Evolutionary conservation across 2,888 invertebrate genomes (phyloP), one percentile per base, ranked within the genome.

Genomic region (Hyposoter didymator): DNA sequence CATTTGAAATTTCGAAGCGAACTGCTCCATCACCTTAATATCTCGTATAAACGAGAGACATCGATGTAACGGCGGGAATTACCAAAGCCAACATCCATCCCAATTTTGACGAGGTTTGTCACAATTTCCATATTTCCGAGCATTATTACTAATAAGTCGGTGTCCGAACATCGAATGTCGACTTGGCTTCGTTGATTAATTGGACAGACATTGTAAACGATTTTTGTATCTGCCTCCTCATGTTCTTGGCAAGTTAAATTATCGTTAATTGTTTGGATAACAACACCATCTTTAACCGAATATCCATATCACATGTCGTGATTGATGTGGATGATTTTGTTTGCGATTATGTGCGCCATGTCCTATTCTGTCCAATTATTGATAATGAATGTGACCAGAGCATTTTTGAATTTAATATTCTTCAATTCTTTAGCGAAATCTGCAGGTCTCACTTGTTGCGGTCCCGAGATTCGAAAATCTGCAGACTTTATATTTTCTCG

Each of bases 221-320:
- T 88, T 79, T 86, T 88, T 7, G 87, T 87, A 62, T 89, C 89
- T 12, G 89, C 89, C 78, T 90, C 88, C 76, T 88, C 87, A 49
- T 90, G 89, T 14, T 59, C 78, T 66, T 64, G 78, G 64, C 85
- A 88, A 1, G 43, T 67, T 17, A 84, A 43, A 67, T 81, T 45
- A 22, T 82, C 45, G 2, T 87, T 79, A 5, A 75, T 47, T 45
- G 32, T 88, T 81, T 69, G 72, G 35, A 55, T 59, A 59, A 89
- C 86, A 69, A 59, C 75, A 78, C 66, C 73, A 85, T 88, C 73
- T 19, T 35, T 64, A 62, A 84, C 88, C 1, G 35, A 64, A 84
- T 85, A 89, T 73, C 17, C 74, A 39, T 87, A 89, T 79, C 88
- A 88, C 72, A 82, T 67, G 72, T 89, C 88, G 72, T 84, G 83